Conservation (phyloP, 2,888 invertebrate species). For the Druceiella hillmani region DNA sequence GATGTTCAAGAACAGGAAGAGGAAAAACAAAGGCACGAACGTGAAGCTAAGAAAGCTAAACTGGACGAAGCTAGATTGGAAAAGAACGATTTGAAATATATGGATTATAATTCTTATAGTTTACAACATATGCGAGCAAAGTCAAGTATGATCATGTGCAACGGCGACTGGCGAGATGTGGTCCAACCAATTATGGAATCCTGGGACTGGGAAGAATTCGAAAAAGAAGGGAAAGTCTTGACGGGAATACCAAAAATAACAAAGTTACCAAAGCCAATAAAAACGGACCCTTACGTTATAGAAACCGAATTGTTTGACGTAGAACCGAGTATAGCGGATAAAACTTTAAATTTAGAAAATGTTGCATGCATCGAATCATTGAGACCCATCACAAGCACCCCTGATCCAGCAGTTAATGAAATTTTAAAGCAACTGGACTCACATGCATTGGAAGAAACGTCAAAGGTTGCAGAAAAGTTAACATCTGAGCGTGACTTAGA, state of each 20-base stretch:
- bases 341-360: constrained; percentile 52
- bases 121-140: constrained; percentile 48
- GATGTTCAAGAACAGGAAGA: constrained; percentile 57
- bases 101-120: constrained; percentile 45
- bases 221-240: constrained; percentile 51
- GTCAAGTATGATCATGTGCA: constrained; percentile 44
- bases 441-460: constrained; percentile 54
- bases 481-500: constrained; percentile 48
- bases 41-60: constrained; percentile 41
- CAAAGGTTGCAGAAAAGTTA: constrained; percentile 56
- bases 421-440: constrained; percentile 51
- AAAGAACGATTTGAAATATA: constrained; percentile 45
- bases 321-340: constrained; percentile 46
- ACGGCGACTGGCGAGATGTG: constrained; percentile 56
- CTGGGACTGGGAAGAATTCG: constrained; percentile 61
- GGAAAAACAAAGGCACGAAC: constrained; percentile 40
- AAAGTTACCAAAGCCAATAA: constrained; percentile 44
- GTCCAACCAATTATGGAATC: constrained; percentile 58
- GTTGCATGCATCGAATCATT: constrained; percentile 59
- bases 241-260: constrained; percentile 43
- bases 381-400: constrained; percentile 49
- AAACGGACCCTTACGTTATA: constrained; percentile 44
- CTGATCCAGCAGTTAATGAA: constrained; percentile 39
- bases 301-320: constrained; percentile 49
- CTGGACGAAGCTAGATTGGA: constrained; percentile 41